A percentile compares a stretch with the other conserved stretches of the same genome.
Evolutionary conservation across 2,888 invertebrate genomes (phyloP).

Genomic region (Nasonia oneida): DNA sequence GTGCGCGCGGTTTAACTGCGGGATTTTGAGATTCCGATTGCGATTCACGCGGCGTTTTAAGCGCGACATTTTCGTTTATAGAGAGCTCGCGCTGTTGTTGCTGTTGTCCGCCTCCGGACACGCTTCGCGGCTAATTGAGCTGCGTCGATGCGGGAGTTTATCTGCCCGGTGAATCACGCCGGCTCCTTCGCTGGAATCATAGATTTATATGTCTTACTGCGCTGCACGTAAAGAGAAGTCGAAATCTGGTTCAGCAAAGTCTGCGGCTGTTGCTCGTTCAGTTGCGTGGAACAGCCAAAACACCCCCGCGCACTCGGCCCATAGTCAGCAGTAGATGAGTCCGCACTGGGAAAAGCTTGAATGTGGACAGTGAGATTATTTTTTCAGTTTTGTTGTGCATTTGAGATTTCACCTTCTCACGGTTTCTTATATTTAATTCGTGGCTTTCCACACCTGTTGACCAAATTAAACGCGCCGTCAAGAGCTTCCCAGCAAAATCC

Average conservation of each 20-base stretch:
- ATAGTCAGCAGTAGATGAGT: background rate
- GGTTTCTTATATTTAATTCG: too few species aligned
- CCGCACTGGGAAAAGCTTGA: conserved; percentile 23
- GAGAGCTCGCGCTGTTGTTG: too few species aligned
- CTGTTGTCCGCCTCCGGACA: background rate
- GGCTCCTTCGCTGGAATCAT: background rate
- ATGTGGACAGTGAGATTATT: conserved; percentile 27
- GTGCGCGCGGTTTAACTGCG: conserved; percentile 39
- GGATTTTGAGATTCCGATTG: conserved; percentile 45
- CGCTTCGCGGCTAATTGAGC: conserved; percentile 41
- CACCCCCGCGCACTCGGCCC: background rate
- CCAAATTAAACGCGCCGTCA: too few species aligned
- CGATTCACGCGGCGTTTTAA: conserved; percentile 52
- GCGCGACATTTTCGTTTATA: conserved; percentile 52
- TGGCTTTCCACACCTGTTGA: too few species aligned
- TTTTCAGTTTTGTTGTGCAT: background rate
- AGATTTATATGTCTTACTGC: background rate
- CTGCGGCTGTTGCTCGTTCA: too few species aligned
- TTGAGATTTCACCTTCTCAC: background rate
- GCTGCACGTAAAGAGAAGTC: background rate
- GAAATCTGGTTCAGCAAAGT: background rate
- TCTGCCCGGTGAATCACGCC: conserved; percentile 2
- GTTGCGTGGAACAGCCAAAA: background rate
- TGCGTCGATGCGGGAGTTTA: conserved; percentile 4
- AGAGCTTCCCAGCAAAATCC: too few species aligned